Evolutionary conservation across 35 echinoderm and acorn worm genomes (phyloP).

Genomic region (Acanthaster planci): DNA sequence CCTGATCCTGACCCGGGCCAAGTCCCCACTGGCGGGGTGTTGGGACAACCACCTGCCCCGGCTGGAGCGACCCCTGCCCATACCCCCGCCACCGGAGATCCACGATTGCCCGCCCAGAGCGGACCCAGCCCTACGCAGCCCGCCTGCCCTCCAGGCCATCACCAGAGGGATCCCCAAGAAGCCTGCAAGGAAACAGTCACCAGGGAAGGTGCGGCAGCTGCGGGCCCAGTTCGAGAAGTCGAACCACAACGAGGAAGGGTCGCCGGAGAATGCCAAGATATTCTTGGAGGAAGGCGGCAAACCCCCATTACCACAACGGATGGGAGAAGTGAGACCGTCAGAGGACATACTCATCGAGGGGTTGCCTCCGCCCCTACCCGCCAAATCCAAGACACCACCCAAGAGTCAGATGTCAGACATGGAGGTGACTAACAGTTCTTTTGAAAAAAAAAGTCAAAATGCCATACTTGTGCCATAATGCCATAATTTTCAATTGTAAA

Average conservation of each 20-base stretch:
- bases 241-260: not conserved
- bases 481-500: not conserved
- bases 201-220: constrained; percentile 21
- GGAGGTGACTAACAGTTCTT: constrained; percentile 22
- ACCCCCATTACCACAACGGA: constrained; percentile 26
- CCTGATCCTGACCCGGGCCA: too few relatives aligned
- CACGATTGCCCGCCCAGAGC: not conserved
- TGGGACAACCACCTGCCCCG: not conserved
- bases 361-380: constrained; percentile 46
- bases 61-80: not conserved
- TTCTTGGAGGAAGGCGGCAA: not conserved
- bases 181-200: not conserved
- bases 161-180: not conserved
- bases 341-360: constrained; percentile 29
- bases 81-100: not conserved
- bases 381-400: constrained; percentile 39
- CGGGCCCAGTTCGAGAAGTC: constrained; percentile 30
- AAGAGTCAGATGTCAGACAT: constrained; percentile 3
- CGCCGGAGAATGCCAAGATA: not conserved
- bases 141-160: not conserved
- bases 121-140: not conserved
- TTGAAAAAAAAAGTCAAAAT: not conserved
- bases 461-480: too few relatives aligned
- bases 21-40: not conserved
- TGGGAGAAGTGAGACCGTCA: constrained; percentile 17